Conservation (phyloP, 2,113 vertebrate species). For the Ceyx cyanopectus region DNA sequence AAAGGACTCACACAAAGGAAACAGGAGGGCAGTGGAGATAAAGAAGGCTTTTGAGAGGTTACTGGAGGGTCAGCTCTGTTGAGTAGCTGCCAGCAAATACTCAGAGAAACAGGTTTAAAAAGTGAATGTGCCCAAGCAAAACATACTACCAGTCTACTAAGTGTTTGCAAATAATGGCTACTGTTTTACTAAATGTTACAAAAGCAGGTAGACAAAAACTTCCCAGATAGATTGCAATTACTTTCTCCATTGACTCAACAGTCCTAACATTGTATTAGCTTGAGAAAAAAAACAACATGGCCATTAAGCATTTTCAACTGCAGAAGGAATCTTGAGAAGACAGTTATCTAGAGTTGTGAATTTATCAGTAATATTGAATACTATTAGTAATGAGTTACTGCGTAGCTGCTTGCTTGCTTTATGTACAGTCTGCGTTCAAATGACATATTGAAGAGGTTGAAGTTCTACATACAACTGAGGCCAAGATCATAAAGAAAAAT, state of each 20-base stretch:
- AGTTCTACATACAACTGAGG: neutral
- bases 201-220: neutral
- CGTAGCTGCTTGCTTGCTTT: neutral
- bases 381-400: neutral
- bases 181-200: neutral
- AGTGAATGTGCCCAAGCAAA: neutral
- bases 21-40: neutral
- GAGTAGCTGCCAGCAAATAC: neutral
- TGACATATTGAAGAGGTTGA: neutral
- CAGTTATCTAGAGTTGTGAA: neutral
- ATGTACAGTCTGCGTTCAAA: neutral
- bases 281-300: neutral
- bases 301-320: neutral
- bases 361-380: neutral
- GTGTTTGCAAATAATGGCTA: neutral
- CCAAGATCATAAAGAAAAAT: neutral
- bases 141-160: neutral
- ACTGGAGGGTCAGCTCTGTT: neutral
- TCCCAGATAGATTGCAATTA: neutral
- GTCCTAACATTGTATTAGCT: neutral
- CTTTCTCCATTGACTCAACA: neutral
- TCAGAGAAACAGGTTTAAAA: neutral
- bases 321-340: neutral
- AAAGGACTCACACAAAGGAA: neutral
- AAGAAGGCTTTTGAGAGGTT: neutral